Conservation (phyloP, 2,797 vertebrate genomes). For the Dendrocincla fuliginosa region DNA sequence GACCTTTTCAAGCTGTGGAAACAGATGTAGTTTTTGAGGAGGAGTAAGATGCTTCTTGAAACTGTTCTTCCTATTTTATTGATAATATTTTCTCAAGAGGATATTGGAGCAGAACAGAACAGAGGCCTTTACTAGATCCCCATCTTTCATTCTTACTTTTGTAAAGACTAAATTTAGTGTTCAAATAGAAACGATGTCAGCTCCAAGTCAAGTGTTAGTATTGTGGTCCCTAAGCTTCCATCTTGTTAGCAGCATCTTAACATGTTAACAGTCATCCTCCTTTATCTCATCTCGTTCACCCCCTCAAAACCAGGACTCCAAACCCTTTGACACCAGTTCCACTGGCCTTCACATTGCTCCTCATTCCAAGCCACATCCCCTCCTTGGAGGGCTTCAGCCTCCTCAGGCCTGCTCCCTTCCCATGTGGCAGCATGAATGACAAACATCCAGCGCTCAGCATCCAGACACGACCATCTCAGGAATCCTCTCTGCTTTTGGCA, state of each 20-base stretch:
- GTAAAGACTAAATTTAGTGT: neutral
- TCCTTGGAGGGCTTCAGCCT: neutral
- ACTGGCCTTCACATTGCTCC: neutral
- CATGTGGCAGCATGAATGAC: neutral
- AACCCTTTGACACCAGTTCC: neutral
- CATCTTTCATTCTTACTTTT: neutral
- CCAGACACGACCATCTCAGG: neutral
- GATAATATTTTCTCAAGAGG: neutral
- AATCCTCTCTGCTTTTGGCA: constrained; percentile 11
- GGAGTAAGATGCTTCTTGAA: neutral
- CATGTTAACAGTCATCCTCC: neutral
- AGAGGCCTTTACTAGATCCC: neutral
- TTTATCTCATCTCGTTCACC: neutral
- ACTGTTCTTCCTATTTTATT: neutral
- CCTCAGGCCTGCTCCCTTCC: neutral
- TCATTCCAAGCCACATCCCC: neutral
- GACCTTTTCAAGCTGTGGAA: neutral
- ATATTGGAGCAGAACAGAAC: neutral
- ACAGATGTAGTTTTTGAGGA: neutral
- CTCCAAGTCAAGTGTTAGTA: neutral
- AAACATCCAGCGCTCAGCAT: neutral
- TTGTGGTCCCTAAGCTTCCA: neutral
- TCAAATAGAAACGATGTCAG: neutral
- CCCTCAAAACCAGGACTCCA: neutral
- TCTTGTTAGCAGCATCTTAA: neutral